phyloP scores from a whole-genome alignment of 2,888 invertebrate genomes.

The Mechanitis mazaeus region DNA sequence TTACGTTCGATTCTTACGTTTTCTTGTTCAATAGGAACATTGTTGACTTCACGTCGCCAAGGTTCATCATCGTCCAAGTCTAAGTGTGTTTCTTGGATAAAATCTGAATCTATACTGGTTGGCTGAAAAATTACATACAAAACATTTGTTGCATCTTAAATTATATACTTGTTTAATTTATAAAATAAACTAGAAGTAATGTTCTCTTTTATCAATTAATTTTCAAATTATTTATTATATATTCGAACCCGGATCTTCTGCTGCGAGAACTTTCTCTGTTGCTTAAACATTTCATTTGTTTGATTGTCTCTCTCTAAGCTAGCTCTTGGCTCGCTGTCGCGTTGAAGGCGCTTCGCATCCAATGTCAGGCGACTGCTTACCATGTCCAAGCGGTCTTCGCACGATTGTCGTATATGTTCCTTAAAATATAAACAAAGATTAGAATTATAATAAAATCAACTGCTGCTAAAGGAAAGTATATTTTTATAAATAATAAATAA shows the following conservation, averaged over 20 bases:
- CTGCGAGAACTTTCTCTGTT: conserved; percentile 59
- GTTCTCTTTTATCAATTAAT: not conserved
- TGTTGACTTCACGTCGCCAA: conserved; percentile 55
- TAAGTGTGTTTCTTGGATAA: conserved; percentile 58
- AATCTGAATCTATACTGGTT: conserved; percentile 66
- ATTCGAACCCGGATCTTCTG: conserved; percentile 45
- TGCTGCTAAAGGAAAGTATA: too few relatives aligned
- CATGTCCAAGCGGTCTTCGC: conserved; percentile 84
- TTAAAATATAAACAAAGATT: conserved; percentile 28
- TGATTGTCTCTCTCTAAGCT: conserved; percentile 68
- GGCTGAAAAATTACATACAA: conserved; percentile 41
- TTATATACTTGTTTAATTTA: not conserved
- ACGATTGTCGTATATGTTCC: conserved; percentile 82
- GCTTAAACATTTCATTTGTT: conserved; percentile 67
- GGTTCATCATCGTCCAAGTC: conserved; percentile 61
- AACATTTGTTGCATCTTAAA: not conserved
- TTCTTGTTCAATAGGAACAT: conserved; percentile 45
- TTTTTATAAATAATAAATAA: not conserved
- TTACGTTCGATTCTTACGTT: conserved; percentile 58
- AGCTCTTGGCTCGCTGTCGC: conserved; percentile 58
- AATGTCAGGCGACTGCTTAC: conserved; percentile 52
- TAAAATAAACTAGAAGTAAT: not conserved
- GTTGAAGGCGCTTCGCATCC: conserved; percentile 54
- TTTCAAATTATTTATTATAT: not conserved
- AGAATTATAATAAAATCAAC: too few relatives aligned